Evolutionary conservation across 2,113 vertebrate genomes (phyloP).

Genomic region (Neofelis nebulosa): DNA sequence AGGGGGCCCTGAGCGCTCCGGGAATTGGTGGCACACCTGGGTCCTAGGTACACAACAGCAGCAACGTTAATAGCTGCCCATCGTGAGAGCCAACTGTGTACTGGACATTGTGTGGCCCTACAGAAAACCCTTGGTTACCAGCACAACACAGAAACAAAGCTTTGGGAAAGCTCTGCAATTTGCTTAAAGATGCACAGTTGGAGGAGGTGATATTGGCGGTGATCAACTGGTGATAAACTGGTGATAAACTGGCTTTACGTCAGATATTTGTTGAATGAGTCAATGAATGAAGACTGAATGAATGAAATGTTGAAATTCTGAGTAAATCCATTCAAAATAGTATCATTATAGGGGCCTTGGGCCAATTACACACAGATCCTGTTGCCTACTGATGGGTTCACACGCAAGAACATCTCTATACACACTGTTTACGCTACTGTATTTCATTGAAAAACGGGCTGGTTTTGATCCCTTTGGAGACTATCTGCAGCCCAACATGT

Average conservation of each 20-base stretch:
- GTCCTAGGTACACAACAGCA: neutral
- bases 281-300: neutral
- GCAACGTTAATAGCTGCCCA: neutral
- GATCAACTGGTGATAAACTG: no score
- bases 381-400: neutral
- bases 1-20: no score
- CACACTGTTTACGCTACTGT: fast-evolving
- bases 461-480: neutral
- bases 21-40: no score
- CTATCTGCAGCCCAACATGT: no score
- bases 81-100: no score
- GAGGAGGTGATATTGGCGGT: no score
- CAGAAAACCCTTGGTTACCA: neutral
- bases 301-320: neutral
- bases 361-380: neutral
- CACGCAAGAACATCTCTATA: fast-evolving
- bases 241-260: neutral
- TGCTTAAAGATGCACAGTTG: fast-evolving
- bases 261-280: neutral
- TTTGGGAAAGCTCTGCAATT: no score
- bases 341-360: neutral
- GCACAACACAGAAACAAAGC: fast-evolving
- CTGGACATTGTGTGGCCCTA: fast-evolving
- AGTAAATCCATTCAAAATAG: neutral
- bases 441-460: neutral